Evolutionary conservation across 1,140 invertebrate species (phyloP).

Genomic region (Chymomyza costata): DNA sequence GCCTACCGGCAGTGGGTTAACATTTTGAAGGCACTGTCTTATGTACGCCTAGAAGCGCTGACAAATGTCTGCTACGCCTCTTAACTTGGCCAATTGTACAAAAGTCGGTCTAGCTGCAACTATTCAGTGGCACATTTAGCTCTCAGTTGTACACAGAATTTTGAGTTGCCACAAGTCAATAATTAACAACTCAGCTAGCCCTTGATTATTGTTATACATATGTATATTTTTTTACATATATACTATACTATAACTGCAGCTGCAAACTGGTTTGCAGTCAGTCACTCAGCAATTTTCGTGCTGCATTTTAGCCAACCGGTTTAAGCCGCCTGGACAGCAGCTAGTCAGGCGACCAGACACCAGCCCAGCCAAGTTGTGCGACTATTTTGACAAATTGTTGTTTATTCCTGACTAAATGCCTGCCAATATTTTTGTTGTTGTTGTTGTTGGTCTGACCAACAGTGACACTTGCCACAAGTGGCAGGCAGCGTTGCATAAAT

Average conservation of each 20-base stretch:
- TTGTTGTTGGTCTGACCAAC: too few species aligned
- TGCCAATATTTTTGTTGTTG: constrained; percentile 6
- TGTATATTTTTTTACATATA: background rate
- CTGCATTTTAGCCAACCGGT: constrained; percentile 25
- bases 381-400: constrained; percentile 56
- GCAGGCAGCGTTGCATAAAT: constrained; percentile 45
- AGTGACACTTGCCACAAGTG: constrained; percentile 27
- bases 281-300: background rate
- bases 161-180: constrained; percentile 41
- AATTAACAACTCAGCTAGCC: constrained; percentile 64
- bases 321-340: constrained; percentile 10
- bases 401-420: constrained; percentile 61
- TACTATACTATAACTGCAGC: constrained; percentile 27
- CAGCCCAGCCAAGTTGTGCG: constrained; percentile 20
- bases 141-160: constrained; percentile 21
- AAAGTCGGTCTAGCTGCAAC: constrained; percentile 11
- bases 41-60: constrained; percentile 27
- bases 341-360: background rate
- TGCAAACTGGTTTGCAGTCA: constrained; percentile 56
- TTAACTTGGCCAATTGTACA: constrained; percentile 24
- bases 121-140: constrained; percentile 26
- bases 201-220: constrained; percentile 57
- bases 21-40: background rate
- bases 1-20: constrained; percentile 47
- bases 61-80: constrained; percentile 55